These are phyloP conservation scores for Galaxias olidus DNA, from an alignment of 2,797 vertebrate genomes.

Conservation along the genomic window DNA sequence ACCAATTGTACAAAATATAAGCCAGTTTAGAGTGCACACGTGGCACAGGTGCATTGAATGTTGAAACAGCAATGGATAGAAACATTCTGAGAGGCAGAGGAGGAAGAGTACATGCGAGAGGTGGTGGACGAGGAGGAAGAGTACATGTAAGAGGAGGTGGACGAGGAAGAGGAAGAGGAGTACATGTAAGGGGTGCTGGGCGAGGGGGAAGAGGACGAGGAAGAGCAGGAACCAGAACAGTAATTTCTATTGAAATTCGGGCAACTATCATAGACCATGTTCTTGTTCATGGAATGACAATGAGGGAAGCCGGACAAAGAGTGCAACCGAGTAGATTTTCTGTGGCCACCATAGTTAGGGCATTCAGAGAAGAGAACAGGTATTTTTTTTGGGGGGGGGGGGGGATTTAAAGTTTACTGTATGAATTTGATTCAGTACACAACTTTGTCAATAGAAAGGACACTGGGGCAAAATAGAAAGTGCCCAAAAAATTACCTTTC, in stretches of 20 bases:
- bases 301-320: not conserved
- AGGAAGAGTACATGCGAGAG: not conserved
- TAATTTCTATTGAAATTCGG: not conserved
- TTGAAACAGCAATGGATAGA: not conserved
- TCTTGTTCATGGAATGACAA: not conserved
- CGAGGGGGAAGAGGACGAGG: not conserved
- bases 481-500: not conserved
- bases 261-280: not conserved
- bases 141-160: no score
- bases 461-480: no score
- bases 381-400: no score
- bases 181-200: not conserved
- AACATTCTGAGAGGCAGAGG: not conserved
- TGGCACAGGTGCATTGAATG: not conserved
- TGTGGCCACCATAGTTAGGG: not conserved
- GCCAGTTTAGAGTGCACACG: not conserved
- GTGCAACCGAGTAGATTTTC: not conserved
- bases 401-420: not conserved
- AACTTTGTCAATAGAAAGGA: conserved; percentile 5
- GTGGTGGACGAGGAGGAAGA: not conserved
- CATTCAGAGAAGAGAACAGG: conserved; percentile 6
- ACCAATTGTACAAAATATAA: not conserved
- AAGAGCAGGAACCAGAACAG: not conserved
- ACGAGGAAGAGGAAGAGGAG: not conserved
- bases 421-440: conserved; percentile 14